These are phyloP conservation scores for Entelurus aequoreus DNA, from an alignment of 2,113 vertebrate genomes.

Conservation along the genomic window DNA sequence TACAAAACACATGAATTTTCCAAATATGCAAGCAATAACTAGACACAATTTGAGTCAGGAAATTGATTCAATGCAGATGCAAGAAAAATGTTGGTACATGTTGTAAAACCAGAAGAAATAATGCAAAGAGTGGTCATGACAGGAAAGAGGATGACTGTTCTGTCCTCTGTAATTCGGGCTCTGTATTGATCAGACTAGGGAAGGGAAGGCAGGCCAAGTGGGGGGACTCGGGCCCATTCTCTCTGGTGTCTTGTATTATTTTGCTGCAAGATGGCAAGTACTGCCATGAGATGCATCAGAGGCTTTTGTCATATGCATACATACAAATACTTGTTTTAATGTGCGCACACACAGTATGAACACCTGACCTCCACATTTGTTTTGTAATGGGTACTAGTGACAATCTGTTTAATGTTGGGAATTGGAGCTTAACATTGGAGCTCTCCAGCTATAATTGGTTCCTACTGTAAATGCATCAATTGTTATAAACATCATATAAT, in stretches of 20 bases:
- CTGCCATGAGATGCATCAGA: slow-evolving; percentile 67
- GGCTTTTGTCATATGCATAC: slow-evolving; percentile 37
- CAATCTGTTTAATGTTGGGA: slow-evolving; percentile 4
- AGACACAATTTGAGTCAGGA: neutral
- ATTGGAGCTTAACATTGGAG: no score
- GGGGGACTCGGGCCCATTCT: slow-evolving; percentile 43
- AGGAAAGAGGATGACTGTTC: slow-evolving; percentile 41
- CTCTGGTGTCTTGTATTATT: slow-evolving; percentile 60
- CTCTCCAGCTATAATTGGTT: no score
- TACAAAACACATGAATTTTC: no score
- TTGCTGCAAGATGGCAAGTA: slow-evolving; percentile 50
- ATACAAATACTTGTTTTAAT: slow-evolving; percentile 40
- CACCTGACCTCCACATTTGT: slow-evolving; percentile 61
- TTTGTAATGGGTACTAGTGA: neutral
- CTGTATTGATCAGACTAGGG: slow-evolving; percentile 68
- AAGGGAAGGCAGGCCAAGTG: slow-evolving; percentile 36
- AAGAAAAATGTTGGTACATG: slow-evolving; percentile 28
- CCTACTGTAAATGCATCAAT: no score
- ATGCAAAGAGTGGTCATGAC: slow-evolving; percentile 47
- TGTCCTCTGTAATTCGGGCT: slow-evolving; percentile 67
- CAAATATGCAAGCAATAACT: neutral
- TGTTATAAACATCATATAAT: neutral
- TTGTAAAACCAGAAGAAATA: slow-evolving; percentile 35
- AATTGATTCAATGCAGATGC: neutral
- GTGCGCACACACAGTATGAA: slow-evolving; percentile 58